These are phyloP conservation scores for Clarias fuscus DNA, from an alignment of 2,797 vertebrate species.

Conservation along the genomic window DNA sequence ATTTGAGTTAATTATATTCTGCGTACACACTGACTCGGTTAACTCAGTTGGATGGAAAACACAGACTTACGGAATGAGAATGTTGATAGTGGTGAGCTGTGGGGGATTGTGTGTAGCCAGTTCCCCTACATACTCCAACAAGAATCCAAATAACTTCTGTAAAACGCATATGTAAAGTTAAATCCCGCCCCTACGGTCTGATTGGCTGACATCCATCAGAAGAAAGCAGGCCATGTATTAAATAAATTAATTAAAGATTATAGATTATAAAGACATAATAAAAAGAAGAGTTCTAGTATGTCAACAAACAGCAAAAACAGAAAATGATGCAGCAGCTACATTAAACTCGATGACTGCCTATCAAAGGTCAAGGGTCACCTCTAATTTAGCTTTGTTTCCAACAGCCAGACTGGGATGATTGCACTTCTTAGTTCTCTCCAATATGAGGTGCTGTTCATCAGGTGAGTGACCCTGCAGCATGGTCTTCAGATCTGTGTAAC, in stretches of 20 bases:
- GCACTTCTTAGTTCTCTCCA: conserved; percentile 88
- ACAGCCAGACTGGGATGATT: conserved; percentile 88
- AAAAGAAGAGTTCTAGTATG: not conserved
- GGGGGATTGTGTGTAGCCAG: conserved; percentile 77
- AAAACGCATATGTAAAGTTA: conserved; percentile 36
- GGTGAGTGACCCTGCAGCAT: conserved; percentile 76
- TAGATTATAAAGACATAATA: too few relatives aligned
- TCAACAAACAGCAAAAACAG: not conserved
- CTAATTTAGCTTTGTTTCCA: conserved; percentile 90
- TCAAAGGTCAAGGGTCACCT: conserved; percentile 70
- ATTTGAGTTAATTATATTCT: not conserved
- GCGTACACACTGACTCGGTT: not conserved
- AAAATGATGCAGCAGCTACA: not conserved
- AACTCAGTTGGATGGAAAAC: not conserved
- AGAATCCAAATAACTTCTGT: conserved; percentile 90
- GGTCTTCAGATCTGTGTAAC: conserved; percentile 73
- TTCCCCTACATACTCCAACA: conserved; percentile 89
- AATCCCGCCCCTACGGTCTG: too few relatives aligned
- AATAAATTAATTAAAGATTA: too few relatives aligned
- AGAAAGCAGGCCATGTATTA: not conserved
- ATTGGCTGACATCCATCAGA: not conserved
- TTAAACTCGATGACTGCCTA: not conserved
- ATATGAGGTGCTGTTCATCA: conserved; percentile 83
- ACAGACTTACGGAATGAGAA: conserved; percentile 81
- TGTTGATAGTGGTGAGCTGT: conserved; percentile 80